These are phyloP conservation scores for Oriolus oriolus DNA, from an alignment of 2,113 vertebrate species.

Conservation along the genomic window DNA sequence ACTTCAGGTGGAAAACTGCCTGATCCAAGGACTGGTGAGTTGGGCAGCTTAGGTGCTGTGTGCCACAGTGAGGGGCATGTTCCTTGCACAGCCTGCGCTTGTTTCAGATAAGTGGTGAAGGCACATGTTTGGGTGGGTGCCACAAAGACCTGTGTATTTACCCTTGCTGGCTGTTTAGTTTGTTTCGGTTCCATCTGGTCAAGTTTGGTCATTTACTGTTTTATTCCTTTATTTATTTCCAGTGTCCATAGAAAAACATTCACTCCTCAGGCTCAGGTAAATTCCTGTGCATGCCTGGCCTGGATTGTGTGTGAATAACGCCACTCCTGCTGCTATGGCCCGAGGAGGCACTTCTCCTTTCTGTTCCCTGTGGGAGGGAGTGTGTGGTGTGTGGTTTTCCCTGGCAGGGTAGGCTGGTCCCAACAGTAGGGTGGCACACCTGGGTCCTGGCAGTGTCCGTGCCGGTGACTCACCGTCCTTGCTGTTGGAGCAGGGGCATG, in stretches of 20 bases:
- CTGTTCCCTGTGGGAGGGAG: fast-evolving
- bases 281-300: neutral
- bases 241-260: neutral
- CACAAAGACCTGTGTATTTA: neutral
- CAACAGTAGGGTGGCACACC: fast-evolving
- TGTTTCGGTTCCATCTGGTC: neutral
- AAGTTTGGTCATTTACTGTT: neutral
- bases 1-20: neutral
- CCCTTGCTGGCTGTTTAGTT: neutral
- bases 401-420: neutral
- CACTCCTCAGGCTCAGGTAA: neutral
- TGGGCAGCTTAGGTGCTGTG: neutral
- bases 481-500: neutral
- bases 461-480: fast-evolving
- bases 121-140: fast-evolving
- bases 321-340: neutral
- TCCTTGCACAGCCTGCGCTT: fast-evolving
- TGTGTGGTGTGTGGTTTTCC: fast-evolving
- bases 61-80: neutral
- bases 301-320: neutral
- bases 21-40: fast-evolving
- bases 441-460: neutral
- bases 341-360: neutral
- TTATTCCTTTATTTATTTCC: neutral
- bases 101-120: fast-evolving